Conservation (phyloP, 2,113 vertebrate genomes). For the Meriones unguiculatus region DNA sequence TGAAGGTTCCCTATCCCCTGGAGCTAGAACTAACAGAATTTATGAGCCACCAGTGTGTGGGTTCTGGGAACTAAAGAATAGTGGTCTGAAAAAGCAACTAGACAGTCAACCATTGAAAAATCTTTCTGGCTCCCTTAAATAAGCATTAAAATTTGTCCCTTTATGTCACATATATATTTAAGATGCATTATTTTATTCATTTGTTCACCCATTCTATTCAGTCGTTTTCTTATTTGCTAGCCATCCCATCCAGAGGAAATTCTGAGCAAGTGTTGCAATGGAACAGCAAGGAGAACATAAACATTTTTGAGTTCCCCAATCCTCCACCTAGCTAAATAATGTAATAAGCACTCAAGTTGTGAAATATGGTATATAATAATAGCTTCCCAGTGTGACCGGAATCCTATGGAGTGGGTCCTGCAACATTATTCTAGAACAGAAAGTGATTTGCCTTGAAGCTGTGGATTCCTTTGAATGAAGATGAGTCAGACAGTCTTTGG, state of each 20-base stretch:
- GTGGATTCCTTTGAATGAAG: conserved; percentile 74
- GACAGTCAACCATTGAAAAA: neutral
- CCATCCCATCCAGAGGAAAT: neutral
- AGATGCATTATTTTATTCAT: neutral
- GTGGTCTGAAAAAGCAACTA: neutral
- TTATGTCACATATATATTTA: neutral
- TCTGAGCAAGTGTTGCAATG: neutral
- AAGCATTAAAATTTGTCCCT: neutral
- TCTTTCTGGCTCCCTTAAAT: too few relatives aligned
- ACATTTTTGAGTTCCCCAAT: conserved; percentile 20
- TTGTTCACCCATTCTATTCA: neutral
- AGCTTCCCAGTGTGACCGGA: conserved; percentile 29
- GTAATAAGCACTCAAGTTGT: conserved; percentile 63
- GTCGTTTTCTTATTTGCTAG: neutral
- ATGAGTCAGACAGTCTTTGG: conserved; percentile 78
- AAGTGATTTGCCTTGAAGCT: conserved; percentile 81
- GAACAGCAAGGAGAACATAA: neutral
- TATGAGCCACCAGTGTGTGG: too few relatives aligned
- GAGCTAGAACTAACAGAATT: neutral
- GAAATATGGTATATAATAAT: conserved; percentile 69
- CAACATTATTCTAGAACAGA: conserved; percentile 64
- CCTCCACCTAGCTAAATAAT: conserved; percentile 62
- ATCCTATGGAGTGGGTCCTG: conserved; percentile 38
- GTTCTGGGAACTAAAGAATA: neutral
- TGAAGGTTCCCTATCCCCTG: neutral